phyloP scores from a whole-genome alignment of 1,140 invertebrate genomes.

The Hyles vespertilio region DNA sequence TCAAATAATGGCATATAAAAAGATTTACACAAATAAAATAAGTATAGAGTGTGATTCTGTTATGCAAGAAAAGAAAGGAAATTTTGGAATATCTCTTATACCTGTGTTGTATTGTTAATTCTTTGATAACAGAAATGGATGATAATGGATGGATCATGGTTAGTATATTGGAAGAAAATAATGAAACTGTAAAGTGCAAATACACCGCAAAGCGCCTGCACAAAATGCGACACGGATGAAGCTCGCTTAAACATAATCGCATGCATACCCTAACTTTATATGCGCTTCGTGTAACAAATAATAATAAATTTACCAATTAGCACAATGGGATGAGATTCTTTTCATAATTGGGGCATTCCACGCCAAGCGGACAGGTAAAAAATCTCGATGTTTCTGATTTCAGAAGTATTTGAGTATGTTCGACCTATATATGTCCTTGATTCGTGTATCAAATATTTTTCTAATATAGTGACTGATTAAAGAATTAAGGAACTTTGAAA shows the following conservation, averaged over 20 bases:
- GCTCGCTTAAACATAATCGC: background rate
- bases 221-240: slow-evolving; percentile 9
- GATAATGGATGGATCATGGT: background rate
- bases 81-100: background rate
- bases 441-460: too few relatives aligned
- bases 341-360: too few relatives aligned
- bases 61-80: slow-evolving; percentile 1
- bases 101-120: too few relatives aligned
- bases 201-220: slow-evolving; percentile 7
- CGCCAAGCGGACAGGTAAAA: too few relatives aligned
- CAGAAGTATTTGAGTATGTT: too few relatives aligned
- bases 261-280: slow-evolving; percentile 5
- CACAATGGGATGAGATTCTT: too few relatives aligned
- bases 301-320: too few relatives aligned
- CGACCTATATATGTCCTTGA: too few relatives aligned
- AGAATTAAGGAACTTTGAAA: too few relatives aligned
- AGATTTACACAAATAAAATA: background rate
- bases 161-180: background rate
- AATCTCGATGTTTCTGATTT: too few relatives aligned
- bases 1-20: background rate
- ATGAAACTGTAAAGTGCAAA: slow-evolving; percentile 5
- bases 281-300: background rate
- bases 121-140: background rate
- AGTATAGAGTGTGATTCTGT: slow-evolving; percentile 1
- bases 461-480: too few relatives aligned